phyloP scores from a whole-genome alignment of 2,888 invertebrate genomes.

The Megamerina dolium region DNA sequence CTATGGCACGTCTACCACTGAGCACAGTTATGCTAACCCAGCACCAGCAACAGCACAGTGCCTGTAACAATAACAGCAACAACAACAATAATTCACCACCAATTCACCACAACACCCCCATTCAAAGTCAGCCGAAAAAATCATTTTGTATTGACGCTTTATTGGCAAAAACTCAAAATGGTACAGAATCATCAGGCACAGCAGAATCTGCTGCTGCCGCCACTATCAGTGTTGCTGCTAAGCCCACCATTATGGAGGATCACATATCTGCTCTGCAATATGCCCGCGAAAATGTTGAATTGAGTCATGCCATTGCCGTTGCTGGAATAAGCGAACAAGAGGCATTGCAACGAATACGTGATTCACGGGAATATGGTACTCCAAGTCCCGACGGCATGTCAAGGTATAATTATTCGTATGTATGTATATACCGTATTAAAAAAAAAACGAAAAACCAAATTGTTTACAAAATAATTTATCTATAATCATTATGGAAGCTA shows the following conservation, averaged over 20 bases:
- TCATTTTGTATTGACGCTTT: slow-evolving; percentile 90
- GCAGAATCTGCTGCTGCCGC: slow-evolving; percentile 1
- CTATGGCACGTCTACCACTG: slow-evolving; percentile 37
- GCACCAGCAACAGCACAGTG: slow-evolving; percentile 10
- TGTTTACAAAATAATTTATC: too few species aligned
- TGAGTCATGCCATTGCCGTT: slow-evolving; percentile 32
- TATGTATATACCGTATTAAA: too few species aligned
- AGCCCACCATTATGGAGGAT: slow-evolving; percentile 29
- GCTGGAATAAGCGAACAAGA: slow-evolving; percentile 43
- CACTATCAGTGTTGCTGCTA: slow-evolving; percentile 9
- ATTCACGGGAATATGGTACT: slow-evolving; percentile 44
- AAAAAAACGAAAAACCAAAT: too few species aligned
- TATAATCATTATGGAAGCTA: too few species aligned
- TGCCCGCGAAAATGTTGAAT: slow-evolving; percentile 32
- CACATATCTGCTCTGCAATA: slow-evolving; percentile 36
- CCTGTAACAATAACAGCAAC: slow-evolving; percentile 12
- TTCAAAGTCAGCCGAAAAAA: slow-evolving; percentile 54
- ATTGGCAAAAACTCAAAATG: slow-evolving; percentile 57
- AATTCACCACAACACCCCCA: slow-evolving; percentile 9
- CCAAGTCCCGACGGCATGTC: slow-evolving; percentile 50
- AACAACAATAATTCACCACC: too few species aligned
- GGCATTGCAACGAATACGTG: slow-evolving; percentile 45
- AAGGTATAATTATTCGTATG: slow-evolving; percentile 34
- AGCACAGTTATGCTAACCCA: slow-evolving; percentile 27
- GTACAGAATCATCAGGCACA: slow-evolving; percentile 28